Percentiles rank a stretch among this genome's conserved stretches.
These are phyloP conservation scores for Formica aserva DNA, from an alignment of 2,888 invertebrate genomes.

Conservation along the genomic window DNA sequence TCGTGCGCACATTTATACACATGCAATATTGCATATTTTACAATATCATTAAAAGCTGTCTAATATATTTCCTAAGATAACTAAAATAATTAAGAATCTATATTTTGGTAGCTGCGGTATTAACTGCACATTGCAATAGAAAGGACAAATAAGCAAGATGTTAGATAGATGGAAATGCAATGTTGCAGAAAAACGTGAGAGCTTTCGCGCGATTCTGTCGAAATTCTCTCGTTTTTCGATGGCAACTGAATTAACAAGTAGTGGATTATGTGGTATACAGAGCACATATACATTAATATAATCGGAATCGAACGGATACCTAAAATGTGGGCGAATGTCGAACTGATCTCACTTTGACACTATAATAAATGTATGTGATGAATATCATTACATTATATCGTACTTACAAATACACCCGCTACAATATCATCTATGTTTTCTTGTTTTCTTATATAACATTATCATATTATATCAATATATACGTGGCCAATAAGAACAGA, in stretches of 20 bases:
- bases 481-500: constrained; percentile 86
- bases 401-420: constrained; percentile 84
- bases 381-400: constrained; percentile 80
- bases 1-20: not conserved
- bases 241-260: constrained; percentile 79
- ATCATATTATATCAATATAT: constrained; percentile 83
- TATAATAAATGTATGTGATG: constrained; percentile 72
- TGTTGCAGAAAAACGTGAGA: constrained; percentile 1
- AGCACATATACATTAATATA: constrained; percentile 65
- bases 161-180: constrained; percentile 43
- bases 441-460: constrained; percentile 81
- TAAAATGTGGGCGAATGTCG: constrained; percentile 74
- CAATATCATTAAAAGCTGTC: constrained; percentile 24
- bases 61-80: constrained; percentile 35
- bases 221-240: constrained; percentile 9
- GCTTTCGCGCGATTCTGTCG: not conserved
- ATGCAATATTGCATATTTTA: constrained; percentile 6
- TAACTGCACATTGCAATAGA: constrained; percentile 9
- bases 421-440: constrained; percentile 80
- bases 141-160: constrained; percentile 7
- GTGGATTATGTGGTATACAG: constrained; percentile 62
- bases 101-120: constrained; percentile 38
- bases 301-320: constrained; percentile 71
- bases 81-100: constrained; percentile 46
- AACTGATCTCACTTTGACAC: constrained; percentile 73